Evolutionary conservation across 2,888 invertebrate genomes (phyloP), one percentile per base, ranked within the genome.

Genomic region (Pyrochroa serraticornis): DNA sequence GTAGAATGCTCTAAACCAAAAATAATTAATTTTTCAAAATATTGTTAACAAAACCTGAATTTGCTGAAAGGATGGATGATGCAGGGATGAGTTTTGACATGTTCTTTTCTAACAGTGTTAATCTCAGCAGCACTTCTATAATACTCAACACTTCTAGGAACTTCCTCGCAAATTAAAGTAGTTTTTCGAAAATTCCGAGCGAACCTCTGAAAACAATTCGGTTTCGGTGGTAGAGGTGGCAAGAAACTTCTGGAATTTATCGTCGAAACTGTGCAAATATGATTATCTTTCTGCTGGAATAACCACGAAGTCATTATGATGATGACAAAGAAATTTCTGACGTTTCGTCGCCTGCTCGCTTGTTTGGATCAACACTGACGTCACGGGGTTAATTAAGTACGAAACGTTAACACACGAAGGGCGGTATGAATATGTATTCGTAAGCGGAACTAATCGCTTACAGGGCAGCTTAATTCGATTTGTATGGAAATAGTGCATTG

Each of bases 41-140:
- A n/a, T n/a, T n/a, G n/a, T n/a, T n/a, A n/a, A n/a, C n/a, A n/a
- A 30, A 32, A 41, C 36, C 60, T 59, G 30, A 63, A 57, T 43
- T 32, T 58, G 45, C 67, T 69, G 31, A 69, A 60, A 6, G 70
- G 70, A 50, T 70, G 70, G 13, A 69, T 64, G 1, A 64, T 53
- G 13, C 42, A 63, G 0, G 42, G 12, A 8, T 48, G 14, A 5
- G 35, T 32, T 5, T 36, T 10, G 2, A 62, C 37, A 9, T 70
- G 70, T 1, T 68, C 50, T 33, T 58, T 30, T 37, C 62, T 58
- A 37, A 65, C 64, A 1, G 53, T 36, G 7, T 46, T 51, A 7
- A 70, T 47, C 6, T 64, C 60, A 7, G 51, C 53, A 39, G 62
- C 55, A 32, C 66, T 70, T 53, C 59, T 58, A 49, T 65, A 70